phyloP scores from a whole-genome alignment of 2,888 invertebrate genomes.

The Xanthia togata region DNA sequence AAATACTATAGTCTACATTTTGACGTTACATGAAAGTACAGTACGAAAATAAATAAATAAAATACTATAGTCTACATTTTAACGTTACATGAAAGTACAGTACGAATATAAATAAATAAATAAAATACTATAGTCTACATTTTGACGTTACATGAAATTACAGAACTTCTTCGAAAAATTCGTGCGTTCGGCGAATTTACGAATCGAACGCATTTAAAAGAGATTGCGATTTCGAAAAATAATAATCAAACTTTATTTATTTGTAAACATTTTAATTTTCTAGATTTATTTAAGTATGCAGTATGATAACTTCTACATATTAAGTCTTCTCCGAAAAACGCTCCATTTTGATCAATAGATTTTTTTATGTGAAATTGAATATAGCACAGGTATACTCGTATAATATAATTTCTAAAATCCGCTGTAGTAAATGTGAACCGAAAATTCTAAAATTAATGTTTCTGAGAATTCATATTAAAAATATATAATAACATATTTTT shows the following conservation, averaged over 20 bases:
- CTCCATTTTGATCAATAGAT: not conserved
- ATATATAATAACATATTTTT: not conserved
- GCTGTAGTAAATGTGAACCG: not conserved
- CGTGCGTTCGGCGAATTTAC: no score
- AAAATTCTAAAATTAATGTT: constrained; percentile 12
- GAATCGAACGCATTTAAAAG: not conserved
- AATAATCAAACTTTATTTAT: not conserved
- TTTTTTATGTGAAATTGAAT: constrained; percentile 15
- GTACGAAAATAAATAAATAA: no score
- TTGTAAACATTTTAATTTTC: not conserved
- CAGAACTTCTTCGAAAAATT: not conserved
- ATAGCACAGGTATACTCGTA: not conserved
- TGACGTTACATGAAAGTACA: no score
- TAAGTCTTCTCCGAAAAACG: constrained; percentile 3
- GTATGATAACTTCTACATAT: not conserved
- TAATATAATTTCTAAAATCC: not conserved
- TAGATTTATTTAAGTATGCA: not conserved
- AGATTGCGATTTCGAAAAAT: not conserved
- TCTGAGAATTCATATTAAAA: not conserved
- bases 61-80: no score
- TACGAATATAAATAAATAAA: no score
- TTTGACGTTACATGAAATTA: not conserved
- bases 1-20: no score
- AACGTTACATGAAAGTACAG: no score
- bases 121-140: not conserved